Percentiles rank a stretch among this genome's conserved stretches.
Conservation (phyloP, 2,113 vertebrate species). For the Hippocampus mohnikei region DNA sequence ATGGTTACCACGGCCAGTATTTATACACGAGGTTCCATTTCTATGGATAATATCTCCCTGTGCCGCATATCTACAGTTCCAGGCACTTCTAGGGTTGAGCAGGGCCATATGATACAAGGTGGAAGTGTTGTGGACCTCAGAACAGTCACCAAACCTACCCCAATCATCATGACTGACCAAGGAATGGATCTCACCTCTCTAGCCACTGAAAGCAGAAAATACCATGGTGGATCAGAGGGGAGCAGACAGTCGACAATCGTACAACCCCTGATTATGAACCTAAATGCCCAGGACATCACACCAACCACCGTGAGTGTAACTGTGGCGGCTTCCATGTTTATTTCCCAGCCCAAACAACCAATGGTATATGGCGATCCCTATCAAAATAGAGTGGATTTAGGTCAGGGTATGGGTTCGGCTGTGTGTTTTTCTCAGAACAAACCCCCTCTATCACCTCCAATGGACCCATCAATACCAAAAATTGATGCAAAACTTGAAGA, state of each 20-base stretch:
- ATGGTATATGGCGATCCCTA: constrained; percentile 89
- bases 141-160: constrained; percentile 78
- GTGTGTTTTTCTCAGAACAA: constrained; percentile 87
- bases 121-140: constrained; percentile 88
- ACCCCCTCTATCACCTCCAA: constrained; percentile 66
- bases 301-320: constrained; percentile 87
- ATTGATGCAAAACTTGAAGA: constrained; percentile 83
- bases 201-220: constrained; percentile 86
- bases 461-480: constrained; percentile 68
- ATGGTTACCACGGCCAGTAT: constrained; percentile 74
- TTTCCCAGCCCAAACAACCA: constrained; percentile 86
- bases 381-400: constrained; percentile 86
- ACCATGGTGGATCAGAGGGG: constrained; percentile 82
- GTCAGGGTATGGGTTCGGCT: constrained; percentile 84
- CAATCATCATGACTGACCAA: constrained; percentile 94
- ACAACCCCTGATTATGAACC: constrained; percentile 93
- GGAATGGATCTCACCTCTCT: constrained; percentile 96
- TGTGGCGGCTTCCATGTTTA: constrained; percentile 88
- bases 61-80: constrained; percentile 93
- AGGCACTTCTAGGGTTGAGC: constrained; percentile 89
- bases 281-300: constrained; percentile 87
- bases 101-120: constrained; percentile 81
- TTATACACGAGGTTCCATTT: constrained; percentile 84
- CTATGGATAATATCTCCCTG: constrained; percentile 92
- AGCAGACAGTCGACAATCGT: constrained; percentile 85